Evolutionary conservation across 1,140 invertebrate genomes (phyloP).

Genomic region (Procambarus clarkii): DNA sequence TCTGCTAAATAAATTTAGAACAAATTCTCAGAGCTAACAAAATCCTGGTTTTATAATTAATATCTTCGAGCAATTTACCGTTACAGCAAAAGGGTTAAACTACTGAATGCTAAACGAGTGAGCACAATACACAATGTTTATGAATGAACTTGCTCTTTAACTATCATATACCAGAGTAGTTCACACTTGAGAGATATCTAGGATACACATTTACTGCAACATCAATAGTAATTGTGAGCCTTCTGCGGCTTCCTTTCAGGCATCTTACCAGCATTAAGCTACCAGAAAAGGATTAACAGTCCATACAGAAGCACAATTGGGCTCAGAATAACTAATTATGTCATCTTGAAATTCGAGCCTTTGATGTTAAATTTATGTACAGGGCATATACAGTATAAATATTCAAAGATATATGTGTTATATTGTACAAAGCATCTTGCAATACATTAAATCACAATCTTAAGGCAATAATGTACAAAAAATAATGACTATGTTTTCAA

Average conservation of each 20-base stretch:
- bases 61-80: background rate
- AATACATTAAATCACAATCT: constrained; percentile 13
- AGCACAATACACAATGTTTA: background rate
- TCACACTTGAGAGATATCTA: background rate
- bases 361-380: background rate
- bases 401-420: constrained; percentile 15
- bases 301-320: background rate
- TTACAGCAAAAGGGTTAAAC: background rate
- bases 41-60: background rate
- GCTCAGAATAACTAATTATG: constrained; percentile 8
- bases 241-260: background rate
- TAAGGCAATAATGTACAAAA: constrained; percentile 15
- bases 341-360: constrained; percentile 6
- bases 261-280: background rate
- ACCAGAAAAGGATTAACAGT: constrained; percentile 4
- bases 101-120: background rate
- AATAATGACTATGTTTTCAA: constrained; percentile 10
- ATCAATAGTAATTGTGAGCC: background rate
- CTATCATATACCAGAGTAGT: background rate
- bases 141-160: background rate
- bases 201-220: constrained; percentile 5
- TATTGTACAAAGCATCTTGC: constrained; percentile 5
- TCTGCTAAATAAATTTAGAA: background rate
- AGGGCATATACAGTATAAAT: background rate
- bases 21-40: background rate